Conservation (phyloP, 1,140 invertebrate species). For the Zaprionus gabonicus region DNA sequence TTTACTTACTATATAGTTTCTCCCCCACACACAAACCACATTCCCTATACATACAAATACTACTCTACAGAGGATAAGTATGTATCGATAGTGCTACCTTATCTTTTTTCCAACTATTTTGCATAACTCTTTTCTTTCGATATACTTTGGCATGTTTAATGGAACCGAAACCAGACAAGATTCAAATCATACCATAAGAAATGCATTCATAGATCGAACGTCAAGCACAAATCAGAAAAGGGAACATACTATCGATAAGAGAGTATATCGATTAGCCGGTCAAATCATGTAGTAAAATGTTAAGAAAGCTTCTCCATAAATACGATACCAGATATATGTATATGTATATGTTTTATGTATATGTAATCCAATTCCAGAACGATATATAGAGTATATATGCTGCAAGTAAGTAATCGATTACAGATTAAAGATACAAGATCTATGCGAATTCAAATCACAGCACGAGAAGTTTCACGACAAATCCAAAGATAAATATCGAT, state of each 20-base stretch:
- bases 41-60: not conserved
- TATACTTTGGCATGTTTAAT: slow-evolving; percentile 44
- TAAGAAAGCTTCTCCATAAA: not conserved
- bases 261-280: not conserved
- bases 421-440: slow-evolving; percentile 27
- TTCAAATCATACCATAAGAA: not conserved
- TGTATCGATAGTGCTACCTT: slow-evolving; percentile 17
- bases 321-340: slow-evolving; percentile 1
- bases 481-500: slow-evolving; percentile 23
- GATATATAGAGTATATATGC: slow-evolving; percentile 4
- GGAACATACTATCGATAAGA: not conserved
- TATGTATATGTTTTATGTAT: slow-evolving; percentile 7
- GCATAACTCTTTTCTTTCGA: slow-evolving; percentile 13
- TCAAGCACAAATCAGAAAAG: slow-evolving; percentile 7
- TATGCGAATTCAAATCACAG: slow-evolving; percentile 38
- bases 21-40: slow-evolving; percentile 10
- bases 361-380: not conserved
- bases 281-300: not conserved
- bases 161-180: not conserved
- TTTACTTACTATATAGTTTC: slow-evolving; percentile 14
- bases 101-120: slow-evolving; percentile 13
- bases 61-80: slow-evolving; percentile 19
- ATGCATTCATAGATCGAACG: not conserved
- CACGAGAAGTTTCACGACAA: slow-evolving; percentile 65
- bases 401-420: slow-evolving; percentile 42